Evolutionary conservation across 2,797 vertebrate genomes (phyloP), one percentile per base, ranked within the genome.

Genomic region (Malacoctenus gilli): DNA sequence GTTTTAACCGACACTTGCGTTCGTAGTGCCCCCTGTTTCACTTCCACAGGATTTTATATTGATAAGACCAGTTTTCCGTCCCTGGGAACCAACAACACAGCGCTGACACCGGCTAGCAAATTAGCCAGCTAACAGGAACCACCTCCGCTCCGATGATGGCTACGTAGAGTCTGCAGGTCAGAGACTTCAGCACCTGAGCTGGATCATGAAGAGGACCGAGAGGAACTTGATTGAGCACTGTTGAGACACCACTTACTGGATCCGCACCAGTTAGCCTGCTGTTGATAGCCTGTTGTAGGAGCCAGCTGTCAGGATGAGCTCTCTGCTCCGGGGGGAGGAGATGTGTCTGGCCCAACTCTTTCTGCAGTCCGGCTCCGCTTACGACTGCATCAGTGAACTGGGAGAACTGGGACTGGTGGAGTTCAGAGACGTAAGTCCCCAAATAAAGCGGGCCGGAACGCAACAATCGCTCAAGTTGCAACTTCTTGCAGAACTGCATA

Each of bases 311-410:
- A 87, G 28, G 8, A 98, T 98, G 96, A 89, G 93, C 66, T 90
- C 94, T 35, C 65, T 95, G 68, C 94, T 98, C 83, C 93, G 96
- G 18, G 89, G 96, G 38, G 97, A 99, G 70, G 87, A 95, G 57
- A 91, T 98, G 95, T 97, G 96, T 77, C 88, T 98, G 94, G 95
- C 94, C 56, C 97, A 98, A 85, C 92, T 99, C 47, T 98, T 98
- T 57, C 92, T 99, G 4, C 96, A 98, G 92, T 92, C 95, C 1
- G 95, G 94, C 2, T 95, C 97, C 7, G 94, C 95, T 1, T 99
- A 98, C 79, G 95, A 98, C 88, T 98, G 97, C 81, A 94, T 99
- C 87, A 95, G 89, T 80, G 95, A 95, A 69, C 93, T 97, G 4
- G 97, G 97, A 61, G 97, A 99, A 74, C 88, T 92, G 59, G 95